Base-by-base conservation (phyloP, 1,140 invertebrate species). In the Tyrophagus putrescentiae region DNA sequence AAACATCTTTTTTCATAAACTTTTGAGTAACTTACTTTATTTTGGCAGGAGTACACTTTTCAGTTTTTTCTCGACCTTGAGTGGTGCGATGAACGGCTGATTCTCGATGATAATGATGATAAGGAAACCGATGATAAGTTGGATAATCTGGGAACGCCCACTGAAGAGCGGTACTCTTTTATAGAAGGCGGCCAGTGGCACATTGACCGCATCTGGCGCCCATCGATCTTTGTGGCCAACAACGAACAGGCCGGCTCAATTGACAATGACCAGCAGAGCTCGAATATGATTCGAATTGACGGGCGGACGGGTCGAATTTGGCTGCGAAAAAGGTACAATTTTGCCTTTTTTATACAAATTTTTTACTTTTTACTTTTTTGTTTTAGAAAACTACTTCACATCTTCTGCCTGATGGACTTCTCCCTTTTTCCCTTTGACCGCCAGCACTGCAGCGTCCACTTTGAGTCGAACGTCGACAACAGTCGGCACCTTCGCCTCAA, bases 341-440 rank as follows among this genome's bases (percentile, higher is more conserved):
- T 50, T 21, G 21, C 9, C 28, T 11, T 11, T 50, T 11, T 50
- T 50, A 50, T 50, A 11, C 11, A 50, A 11, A 11, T 11, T 50
- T 50, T 11, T 9, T 50, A 50, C 9, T n/a, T 54, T 7, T 27
- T 16, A 32, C 7, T 54, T 21, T 41, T 42, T 23, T 7, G 7
- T 42, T 31, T 21, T 18, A 54, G 52, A 6, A 54, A 54, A 27
- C 5, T 54, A 27, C 27, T 54, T 42, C 52, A 33, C 9, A 31
- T 68, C 2, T 52, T 33, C 13, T 68, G 67, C 56, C 32, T 42
- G 25, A 68, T 69, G 67, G 34, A 63, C 29, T 64, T 68, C 33
- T 41, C 34, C 21, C 34, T 48, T 25, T 65, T 63, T 60, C 64
- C 64, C 34, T 52, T 65, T 32, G 64, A 65, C 42, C 33, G 61